These are phyloP conservation scores for Isurus oxyrinchus DNA, from an alignment of 2,113 vertebrate genomes.

Conservation along the genomic window DNA sequence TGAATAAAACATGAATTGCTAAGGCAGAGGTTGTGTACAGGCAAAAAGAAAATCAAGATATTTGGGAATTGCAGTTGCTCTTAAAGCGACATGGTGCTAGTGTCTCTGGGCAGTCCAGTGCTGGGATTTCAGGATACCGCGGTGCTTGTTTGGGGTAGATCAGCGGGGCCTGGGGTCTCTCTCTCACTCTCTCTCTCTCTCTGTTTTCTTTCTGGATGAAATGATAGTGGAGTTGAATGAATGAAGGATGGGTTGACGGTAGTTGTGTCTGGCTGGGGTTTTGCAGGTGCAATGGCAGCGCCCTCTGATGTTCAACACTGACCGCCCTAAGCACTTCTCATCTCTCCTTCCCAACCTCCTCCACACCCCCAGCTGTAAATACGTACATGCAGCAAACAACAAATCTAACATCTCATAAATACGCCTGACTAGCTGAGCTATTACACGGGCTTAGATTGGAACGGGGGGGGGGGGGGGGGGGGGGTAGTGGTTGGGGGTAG, in stretches of 20 bases:
- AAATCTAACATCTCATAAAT: slow-evolving; percentile 30
- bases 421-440: slow-evolving; percentile 24
- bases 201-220: background rate
- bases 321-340: slow-evolving; percentile 32
- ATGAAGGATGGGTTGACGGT: slow-evolving; percentile 50
- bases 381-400: slow-evolving; percentile 32
- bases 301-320: slow-evolving; percentile 70
- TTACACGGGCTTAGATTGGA: slow-evolving; percentile 20
- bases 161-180: slow-evolving; percentile 12
- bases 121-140: slow-evolving; percentile 3
- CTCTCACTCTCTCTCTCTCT: background rate
- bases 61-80: slow-evolving; percentile 13
- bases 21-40: slow-evolving; percentile 24
- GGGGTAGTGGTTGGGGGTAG: background rate
- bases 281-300: slow-evolving; percentile 74
- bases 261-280: slow-evolving; percentile 44
- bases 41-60: slow-evolving; percentile 3
- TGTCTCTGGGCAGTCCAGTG: background rate
- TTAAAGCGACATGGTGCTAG: slow-evolving; percentile 13
- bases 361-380: slow-evolving; percentile 33
- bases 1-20: slow-evolving; percentile 36
- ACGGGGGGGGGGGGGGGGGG: no score
- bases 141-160: background rate
- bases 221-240: slow-evolving; percentile 53
- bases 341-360: slow-evolving; percentile 28